Percentiles rank a stretch among this genome's conserved stretches.
Evolutionary conservation across 2,888 invertebrate species (phyloP).

Genomic region (Tipula vernalis): DNA sequence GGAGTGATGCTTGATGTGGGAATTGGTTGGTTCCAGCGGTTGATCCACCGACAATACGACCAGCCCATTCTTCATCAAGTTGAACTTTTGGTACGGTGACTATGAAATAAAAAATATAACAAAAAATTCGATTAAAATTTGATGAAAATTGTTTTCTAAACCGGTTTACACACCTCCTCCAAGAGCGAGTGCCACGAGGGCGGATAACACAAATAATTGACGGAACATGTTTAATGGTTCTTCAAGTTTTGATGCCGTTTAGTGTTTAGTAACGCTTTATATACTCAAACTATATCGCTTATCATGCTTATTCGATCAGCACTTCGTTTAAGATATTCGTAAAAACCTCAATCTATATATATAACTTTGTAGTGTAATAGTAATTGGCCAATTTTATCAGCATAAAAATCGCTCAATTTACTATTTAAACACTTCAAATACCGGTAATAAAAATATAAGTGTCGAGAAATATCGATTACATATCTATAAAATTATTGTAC

Average conservation of each 20-base stretch:
- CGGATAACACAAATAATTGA: background rate
- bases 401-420: too few relatives aligned
- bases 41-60: conserved; percentile 21
- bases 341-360: too few relatives aligned
- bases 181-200: conserved; percentile 8
- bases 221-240: background rate
- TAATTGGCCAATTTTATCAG: too few relatives aligned
- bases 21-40: conserved; percentile 18
- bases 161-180: background rate
- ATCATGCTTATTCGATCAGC: background rate
- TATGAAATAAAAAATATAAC: background rate
- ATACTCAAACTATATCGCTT: background rate
- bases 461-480: too few relatives aligned
- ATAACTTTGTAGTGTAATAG: too few relatives aligned
- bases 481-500: too few relatives aligned
- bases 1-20: conserved; percentile 20
- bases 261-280: background rate
- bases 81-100: background rate
- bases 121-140: background rate
- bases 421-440: too few relatives aligned
- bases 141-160: background rate
- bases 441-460: too few relatives aligned
- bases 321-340: too few relatives aligned
- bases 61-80: background rate
- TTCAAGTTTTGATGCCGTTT: background rate